Evolutionary conservation across 2,113 vertebrate species (phyloP), one percentile per base, ranked within the genome.

Genomic region (Cathartes aura): DNA sequence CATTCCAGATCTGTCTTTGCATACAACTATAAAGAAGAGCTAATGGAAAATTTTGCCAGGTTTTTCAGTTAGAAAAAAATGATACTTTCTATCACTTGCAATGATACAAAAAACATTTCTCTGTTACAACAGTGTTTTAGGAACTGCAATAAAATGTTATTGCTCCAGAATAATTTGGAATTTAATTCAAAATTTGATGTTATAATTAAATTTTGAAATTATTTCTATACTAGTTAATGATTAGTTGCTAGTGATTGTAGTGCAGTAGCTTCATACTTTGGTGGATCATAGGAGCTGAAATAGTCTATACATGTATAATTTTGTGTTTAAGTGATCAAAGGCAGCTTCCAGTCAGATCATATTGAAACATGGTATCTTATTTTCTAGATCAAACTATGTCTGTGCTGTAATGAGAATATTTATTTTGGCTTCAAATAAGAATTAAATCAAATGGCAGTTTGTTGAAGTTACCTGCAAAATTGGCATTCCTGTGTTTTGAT

Each of bases 251-350:
- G 45, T 15, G 5, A 42, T 78, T 62, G 16, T 34, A 81, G 15
- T 58, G 20, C 3, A 48, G 16, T 50, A 84, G 2, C 8, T 91
- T 83, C 11, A 42, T n/a, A n/a, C 4, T 70, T 95, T 38, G 13
- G 23, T 76, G n/a, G 40, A 48, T 88, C 58, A 26, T 38, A 36
- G 17, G 29, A 91, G 22, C 11, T 67, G 72, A 81, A 89, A 74
- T 29, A 85, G 7, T 56, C 30, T 73, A 36, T 59, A 76, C 2
- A 3, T 36, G 6, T 52, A 50, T 62, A 84, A 92, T 76, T 94
- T 83, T 93, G 3, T 80, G 52, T 85, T 92, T 84, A 87, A 84
- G 12, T 71, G 63, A 95, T 96, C 72, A 93, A 97, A 95, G 47
- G 26, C 38, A 82, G 15, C 32, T 96, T 87, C 42, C 68, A 89